These are phyloP conservation scores for Junonia oenone DNA, from an alignment of 2,888 invertebrate genomes.

Conservation along the genomic window DNA sequence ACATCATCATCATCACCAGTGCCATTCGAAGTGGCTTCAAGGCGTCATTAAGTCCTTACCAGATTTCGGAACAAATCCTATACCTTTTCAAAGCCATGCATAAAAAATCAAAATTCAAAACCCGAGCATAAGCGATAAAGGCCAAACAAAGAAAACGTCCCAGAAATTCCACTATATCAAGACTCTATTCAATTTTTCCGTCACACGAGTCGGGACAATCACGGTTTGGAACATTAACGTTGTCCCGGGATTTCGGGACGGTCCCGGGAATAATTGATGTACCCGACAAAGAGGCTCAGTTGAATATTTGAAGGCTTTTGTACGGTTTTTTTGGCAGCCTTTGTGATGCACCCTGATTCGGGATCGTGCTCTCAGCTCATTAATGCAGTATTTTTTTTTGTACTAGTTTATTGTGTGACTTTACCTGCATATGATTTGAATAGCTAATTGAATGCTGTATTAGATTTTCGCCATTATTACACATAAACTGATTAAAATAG, in stretches of 20 bases:
- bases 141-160: background rate
- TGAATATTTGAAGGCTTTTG: slow-evolving; percentile 24
- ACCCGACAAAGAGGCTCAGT: slow-evolving; percentile 28
- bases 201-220: slow-evolving; percentile 12
- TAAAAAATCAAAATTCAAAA: background rate
- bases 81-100: no score
- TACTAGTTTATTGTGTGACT: background rate
- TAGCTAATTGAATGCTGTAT: no score
- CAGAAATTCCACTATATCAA: slow-evolving; percentile 3
- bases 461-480: no score
- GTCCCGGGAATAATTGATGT: slow-evolving; percentile 28
- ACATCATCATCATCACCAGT: no score
- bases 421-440: no score
- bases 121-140: background rate
- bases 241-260: slow-evolving; percentile 33
- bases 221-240: slow-evolving; percentile 15
- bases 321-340: slow-evolving; percentile 19
- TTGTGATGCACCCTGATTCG: slow-evolving; percentile 13
- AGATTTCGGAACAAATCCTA: no score
- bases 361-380: slow-evolving; percentile 7
- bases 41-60: no score
- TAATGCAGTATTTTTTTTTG: slow-evolving; percentile 5
- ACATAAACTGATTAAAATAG: no score
- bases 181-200: slow-evolving; percentile 10
- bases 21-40: no score